Evolutionary conservation across 2,113 vertebrate species (phyloP), one percentile per base, ranked within the genome.

Genomic region (Neogale vison): DNA sequence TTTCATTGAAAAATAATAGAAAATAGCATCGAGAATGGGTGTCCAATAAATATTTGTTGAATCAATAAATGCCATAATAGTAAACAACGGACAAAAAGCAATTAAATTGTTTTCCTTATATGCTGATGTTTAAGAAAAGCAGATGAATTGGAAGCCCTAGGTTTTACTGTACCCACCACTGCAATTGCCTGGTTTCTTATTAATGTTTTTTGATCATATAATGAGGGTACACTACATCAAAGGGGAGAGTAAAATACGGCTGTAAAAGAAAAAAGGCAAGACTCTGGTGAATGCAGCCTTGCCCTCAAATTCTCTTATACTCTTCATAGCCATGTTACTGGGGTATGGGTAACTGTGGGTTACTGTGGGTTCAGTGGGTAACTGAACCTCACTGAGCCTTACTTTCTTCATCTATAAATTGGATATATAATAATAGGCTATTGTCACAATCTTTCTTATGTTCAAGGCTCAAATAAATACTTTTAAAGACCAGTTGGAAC

Each of bases 41-140:
- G 21, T 76, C 71, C 84, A 80, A 3, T 47, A 85, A 79, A 77
- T 85, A 69, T 76, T 80, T 81, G 34, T 85, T 61, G 36, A 80
- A 65, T 80, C 18, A 87, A 61, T 93, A 63, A 77, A 93, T 94
- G 20, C 26, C 34, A 42, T 36, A 86, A 36, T 45, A 82, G 65
- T 87, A 50, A 95, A 42, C 12, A 24, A 82, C 42, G 24, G 74
- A 76, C n/a, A 34, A 91, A 88, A 95, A 89, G 7, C 21, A 20
- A 21, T 71, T 71, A 45, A 10, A 14, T 71, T 47, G 76, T 67
- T 15, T 86, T 86, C 13, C 57, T 86, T 80, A n/a, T 26, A 36
- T 81, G 39, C 4, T 69, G 8, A 31, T 95, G 24, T 97, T 93
- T 90, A 31, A 95, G 91, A 69, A 92, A 93, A 85, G 11, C 67